A percentile compares a stretch with the other conserved stretches of the same genome.
These are phyloP conservation scores for Ametastegia equiseti DNA, from an alignment of 2,888 invertebrate genomes.

Conservation along the genomic window DNA sequence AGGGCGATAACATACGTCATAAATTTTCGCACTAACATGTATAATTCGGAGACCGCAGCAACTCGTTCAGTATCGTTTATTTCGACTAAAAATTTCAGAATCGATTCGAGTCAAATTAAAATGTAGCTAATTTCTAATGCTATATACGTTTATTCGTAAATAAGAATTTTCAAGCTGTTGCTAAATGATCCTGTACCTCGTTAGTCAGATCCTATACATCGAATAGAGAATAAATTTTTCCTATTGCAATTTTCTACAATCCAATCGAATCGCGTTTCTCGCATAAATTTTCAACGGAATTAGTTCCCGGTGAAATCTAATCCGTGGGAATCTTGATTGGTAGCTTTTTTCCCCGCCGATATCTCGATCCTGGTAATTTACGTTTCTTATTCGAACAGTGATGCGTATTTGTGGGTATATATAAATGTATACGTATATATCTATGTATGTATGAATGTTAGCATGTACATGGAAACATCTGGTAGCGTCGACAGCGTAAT, in stretches of 20 bases:
- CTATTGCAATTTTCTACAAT: neutral
- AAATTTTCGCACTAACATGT: neutral
- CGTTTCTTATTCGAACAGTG: neutral
- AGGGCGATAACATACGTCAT: neutral
- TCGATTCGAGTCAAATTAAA: no score
- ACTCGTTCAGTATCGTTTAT: neutral
- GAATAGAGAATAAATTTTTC: neutral
- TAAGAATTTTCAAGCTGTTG: no score
- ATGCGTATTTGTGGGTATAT: neutral
- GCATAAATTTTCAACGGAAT: neutral
- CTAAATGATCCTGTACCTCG: no score
- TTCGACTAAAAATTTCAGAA: no score
- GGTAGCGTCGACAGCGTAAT: slow-evolving; percentile 45
- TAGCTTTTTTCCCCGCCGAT: neutral
- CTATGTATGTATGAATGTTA: neutral
- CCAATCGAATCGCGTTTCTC: neutral
- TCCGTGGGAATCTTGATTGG: neutral
- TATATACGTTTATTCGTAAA: no score
- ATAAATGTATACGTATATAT: neutral
- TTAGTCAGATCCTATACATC: no score
- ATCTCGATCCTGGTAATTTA: neutral
- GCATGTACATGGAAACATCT: neutral
- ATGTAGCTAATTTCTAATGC: no score
- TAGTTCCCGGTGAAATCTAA: neutral
- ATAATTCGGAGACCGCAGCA: neutral